Evolutionary conservation across 2,113 vertebrate species (phyloP), one percentile per base, ranked within the genome.

Genomic region (Podiceps cristatus): DNA sequence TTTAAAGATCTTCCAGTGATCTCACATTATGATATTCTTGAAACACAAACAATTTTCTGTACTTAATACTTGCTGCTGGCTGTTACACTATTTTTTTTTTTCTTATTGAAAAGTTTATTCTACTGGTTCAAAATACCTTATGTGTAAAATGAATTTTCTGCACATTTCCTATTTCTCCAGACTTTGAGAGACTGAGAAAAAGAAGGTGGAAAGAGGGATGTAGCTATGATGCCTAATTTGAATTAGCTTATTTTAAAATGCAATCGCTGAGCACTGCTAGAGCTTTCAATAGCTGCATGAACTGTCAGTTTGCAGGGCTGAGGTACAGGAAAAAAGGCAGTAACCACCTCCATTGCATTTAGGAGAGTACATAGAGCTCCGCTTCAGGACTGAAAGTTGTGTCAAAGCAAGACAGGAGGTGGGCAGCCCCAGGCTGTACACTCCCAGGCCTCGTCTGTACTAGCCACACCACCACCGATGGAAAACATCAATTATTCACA

Each of bases 391-490:
- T 40, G 12, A 78, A 72, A 53, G n/a, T 7, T 59, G 56, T 86
- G 74, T 18, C 0, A 0, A 59, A 90, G 45, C 63, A 58, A 50
- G 47, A 44, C 29, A 77, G n/a, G 16, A 78, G 50, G 72, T 5
- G 12, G 16, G 45, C 2, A 69, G 17, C 8, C 55, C 53, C 40
- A 53, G 42, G 50, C 4, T 33, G 15, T 18, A 31, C 0, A 0
- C 9, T 53, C 42, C 42, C 4, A 5, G 31, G 24, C 52, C 37
- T 53, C 2, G 0, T 31, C 68, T 1, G 1, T 7, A 24, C 33
- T 11, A 66, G 45, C 59, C 85, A 42, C 9, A 3, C 50, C 73
- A 94, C 17, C 69, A 47, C 5, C 1, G 60, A 82, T 19, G 27
- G 62, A 75, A 82, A 82, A 63, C 52, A 62, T 15, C 24, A 63